Conservation (phyloP, 1,140 invertebrate genomes). For the Coenobita brevimanus region DNA sequence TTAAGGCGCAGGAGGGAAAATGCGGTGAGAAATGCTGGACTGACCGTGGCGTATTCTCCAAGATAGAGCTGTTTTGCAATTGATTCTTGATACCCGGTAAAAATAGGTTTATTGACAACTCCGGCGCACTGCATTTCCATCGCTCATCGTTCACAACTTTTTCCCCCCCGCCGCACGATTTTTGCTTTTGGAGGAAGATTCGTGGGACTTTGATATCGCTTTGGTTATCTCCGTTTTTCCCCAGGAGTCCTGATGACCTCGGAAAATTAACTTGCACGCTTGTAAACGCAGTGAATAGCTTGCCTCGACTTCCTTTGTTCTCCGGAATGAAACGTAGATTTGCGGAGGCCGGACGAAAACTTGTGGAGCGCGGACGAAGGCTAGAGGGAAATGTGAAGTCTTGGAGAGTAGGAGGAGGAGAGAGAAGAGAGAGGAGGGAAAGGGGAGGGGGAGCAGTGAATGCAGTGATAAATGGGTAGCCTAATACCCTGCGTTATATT, state of each 20-base stretch:
- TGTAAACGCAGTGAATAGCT: neutral
- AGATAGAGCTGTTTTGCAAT: conserved; percentile 40
- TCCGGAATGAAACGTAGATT: neutral
- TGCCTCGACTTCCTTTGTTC: neutral
- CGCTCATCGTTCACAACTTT: conserved; percentile 44
- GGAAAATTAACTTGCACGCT: too few relatives aligned
- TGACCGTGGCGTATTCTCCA: conserved; percentile 9
- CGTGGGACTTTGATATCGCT: neutral
- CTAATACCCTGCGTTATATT: conserved; percentile 51
- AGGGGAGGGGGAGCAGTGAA: conserved; percentile 34
- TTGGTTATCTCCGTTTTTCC: too few relatives aligned
- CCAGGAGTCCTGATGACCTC: too few relatives aligned
- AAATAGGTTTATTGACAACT: conserved; percentile 64
- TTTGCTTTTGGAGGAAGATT: too few relatives aligned
- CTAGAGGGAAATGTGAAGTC: neutral
- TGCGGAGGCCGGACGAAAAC: neutral
- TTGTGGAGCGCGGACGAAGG: neutral
- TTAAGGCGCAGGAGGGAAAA: neutral
- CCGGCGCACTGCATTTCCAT: conserved; percentile 52
- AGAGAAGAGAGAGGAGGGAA: too few relatives aligned
- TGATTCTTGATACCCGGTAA: conserved; percentile 57
- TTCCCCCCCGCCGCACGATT: too few relatives aligned
- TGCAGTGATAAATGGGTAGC: conserved; percentile 62
- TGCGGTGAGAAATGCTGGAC: neutral
- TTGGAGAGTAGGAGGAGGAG: neutral